Percentiles rank a stretch among this genome's conserved stretches.
phyloP scores from a whole-genome alignment of 2,113 vertebrate species.

The Mesocricetus auratus region DNA sequence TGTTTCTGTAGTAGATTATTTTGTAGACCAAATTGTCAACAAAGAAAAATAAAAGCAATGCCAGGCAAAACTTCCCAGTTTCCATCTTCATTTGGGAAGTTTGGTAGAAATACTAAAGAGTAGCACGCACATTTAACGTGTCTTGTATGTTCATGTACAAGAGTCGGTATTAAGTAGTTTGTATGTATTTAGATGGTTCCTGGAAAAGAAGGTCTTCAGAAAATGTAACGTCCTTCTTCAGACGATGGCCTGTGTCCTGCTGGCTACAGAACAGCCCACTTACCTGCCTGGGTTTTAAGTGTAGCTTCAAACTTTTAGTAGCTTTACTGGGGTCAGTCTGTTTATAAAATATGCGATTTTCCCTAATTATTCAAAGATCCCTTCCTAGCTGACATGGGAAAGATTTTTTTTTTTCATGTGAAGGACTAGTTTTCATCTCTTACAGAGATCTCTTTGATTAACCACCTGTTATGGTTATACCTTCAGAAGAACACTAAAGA shows the following conservation, averaged over 20 bases:
- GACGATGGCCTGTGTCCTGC: not conserved
- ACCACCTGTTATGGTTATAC: conserved; percentile 78
- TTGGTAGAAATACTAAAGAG: conserved; percentile 24
- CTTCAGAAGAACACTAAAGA: conserved; percentile 76
- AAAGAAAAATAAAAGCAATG: not conserved
- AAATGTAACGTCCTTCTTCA: not conserved
- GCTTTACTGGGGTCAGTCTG: conserved; percentile 18
- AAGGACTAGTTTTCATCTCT: conserved; percentile 76
- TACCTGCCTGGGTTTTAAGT: not conserved
- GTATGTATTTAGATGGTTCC: not conserved
- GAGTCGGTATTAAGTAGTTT: not conserved
- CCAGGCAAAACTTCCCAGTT: not conserved
- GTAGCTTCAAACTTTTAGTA: not conserved
- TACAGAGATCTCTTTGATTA: conserved; percentile 83
- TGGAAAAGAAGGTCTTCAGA: not conserved
- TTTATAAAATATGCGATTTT: conserved; percentile 64
- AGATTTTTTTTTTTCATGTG: conserved; percentile 57
- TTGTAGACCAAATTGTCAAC: not conserved
- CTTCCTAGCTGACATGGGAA: conserved; percentile 73
- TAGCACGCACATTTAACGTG: not conserved
- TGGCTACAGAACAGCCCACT: not conserved
- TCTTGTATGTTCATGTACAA: not conserved
- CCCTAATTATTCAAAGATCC: conserved; percentile 49
- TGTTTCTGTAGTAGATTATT: not conserved
- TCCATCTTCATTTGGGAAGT: not conserved